phyloP scores from a whole-genome alignment of 2,888 invertebrate species.

The Heliothis peltigera region DNA sequence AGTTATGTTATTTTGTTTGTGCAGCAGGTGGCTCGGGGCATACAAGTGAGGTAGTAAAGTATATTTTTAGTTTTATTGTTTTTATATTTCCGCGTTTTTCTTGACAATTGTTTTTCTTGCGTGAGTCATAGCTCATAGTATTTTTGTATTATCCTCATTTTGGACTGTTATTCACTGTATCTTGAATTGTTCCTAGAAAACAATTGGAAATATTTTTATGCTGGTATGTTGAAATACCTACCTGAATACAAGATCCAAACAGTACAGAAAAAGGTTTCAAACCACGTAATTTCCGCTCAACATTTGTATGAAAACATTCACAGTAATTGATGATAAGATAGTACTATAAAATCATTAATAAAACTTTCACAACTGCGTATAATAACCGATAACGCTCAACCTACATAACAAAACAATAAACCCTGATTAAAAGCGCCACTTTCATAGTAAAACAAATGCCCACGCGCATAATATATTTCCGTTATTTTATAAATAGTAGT shows the following conservation, averaged over 20 bases:
- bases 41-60: not conserved
- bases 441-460: slow-evolving; percentile 45
- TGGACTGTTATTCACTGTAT: no score
- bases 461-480: slow-evolving; percentile 54
- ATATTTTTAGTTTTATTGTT: slow-evolving; percentile 7
- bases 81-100: not conserved
- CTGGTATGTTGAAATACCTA: no score
- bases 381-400: slow-evolving; percentile 14
- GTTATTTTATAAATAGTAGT: slow-evolving; percentile 54
- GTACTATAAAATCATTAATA: slow-evolving; percentile 18
- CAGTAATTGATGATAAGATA: slow-evolving; percentile 7
- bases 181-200: no score
- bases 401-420: slow-evolving; percentile 47
- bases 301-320: not conserved
- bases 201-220: no score
- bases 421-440: slow-evolving; percentile 38
- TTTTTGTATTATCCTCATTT: no score
- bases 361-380: slow-evolving; percentile 17
- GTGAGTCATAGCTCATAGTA: no score
- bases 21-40: not conserved
- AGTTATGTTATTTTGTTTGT: not conserved
- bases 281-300: not conserved
- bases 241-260: no score
- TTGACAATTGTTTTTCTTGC: not conserved
- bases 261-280: no score